phyloP scores from a whole-genome alignment of 2,888 invertebrate genomes.

The Camponotus fellah region DNA sequence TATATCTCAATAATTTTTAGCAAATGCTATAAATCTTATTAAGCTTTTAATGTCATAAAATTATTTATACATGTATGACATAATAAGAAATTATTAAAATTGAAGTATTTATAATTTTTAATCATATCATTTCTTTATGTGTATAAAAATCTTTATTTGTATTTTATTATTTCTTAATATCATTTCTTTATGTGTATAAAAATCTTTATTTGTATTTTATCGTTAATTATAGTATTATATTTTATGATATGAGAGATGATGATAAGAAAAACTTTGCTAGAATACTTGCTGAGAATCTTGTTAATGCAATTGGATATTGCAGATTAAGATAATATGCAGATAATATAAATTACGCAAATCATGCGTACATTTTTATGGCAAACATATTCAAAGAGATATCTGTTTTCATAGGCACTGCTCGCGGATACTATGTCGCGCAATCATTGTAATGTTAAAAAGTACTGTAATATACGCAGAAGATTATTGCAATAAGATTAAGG shows the following conservation, averaged over 20 bases:
- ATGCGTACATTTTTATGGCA: neutral
- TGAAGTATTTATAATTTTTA: neutral
- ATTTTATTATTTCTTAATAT: neutral
- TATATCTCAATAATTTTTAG: neutral
- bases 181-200: neutral
- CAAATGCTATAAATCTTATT: neutral
- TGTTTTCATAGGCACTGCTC: neutral
- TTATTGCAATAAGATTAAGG: conserved; percentile 26
- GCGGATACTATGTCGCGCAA: neutral
- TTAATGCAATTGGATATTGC: neutral
- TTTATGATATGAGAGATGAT: neutral
- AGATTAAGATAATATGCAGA: conserved; percentile 1
- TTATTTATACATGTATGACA: neutral
- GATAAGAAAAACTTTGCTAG: neutral
- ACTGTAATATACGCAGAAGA: neutral
- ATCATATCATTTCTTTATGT: neutral
- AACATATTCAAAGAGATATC: neutral
- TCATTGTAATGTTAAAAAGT: conserved; percentile 11
- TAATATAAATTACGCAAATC: conserved; percentile 16
- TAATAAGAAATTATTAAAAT: neutral
- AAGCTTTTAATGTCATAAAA: neutral
- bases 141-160: neutral
- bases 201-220: neutral
- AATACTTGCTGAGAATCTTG: neutral
- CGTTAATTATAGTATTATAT: neutral